These are phyloP conservation scores for Bubo bubo DNA, from an alignment of 2,113 vertebrate genomes.

Conservation along the genomic window DNA sequence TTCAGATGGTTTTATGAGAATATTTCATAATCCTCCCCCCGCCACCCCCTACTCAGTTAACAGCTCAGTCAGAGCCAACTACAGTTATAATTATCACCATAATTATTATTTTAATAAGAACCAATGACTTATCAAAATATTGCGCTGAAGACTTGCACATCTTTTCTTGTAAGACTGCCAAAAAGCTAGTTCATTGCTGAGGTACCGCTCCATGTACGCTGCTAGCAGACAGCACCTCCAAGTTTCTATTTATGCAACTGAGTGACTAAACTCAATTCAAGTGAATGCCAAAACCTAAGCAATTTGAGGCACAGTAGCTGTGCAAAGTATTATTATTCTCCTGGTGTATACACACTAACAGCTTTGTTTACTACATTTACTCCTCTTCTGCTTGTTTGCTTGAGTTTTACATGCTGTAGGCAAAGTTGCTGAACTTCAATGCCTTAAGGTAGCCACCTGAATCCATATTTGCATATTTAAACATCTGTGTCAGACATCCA, in stretches of 20 bases:
- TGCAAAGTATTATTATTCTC: conserved; percentile 49
- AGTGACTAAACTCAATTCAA: conserved; percentile 15
- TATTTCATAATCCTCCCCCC: background rate
- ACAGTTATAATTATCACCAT: conserved; percentile 56
- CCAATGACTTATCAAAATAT: conserved; percentile 70
- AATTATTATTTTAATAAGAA: conserved; percentile 77
- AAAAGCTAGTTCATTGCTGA: background rate
- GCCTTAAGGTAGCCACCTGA: background rate
- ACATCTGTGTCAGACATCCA: background rate
- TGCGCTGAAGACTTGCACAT: background rate
- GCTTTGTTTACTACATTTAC: conserved; percentile 63
- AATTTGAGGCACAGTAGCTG: conserved; percentile 31
- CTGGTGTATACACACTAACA: conserved; percentile 26
- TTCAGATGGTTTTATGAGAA: background rate
- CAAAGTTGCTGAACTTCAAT: background rate
- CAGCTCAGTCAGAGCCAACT: conserved; percentile 57
- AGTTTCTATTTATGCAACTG: background rate
- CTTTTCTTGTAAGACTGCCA: background rate
- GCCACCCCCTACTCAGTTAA: background rate
- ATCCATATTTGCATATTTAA: background rate
- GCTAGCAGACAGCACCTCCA: background rate
- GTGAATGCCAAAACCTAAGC: background rate
- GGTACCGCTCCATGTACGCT: background rate
- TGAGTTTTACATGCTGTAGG: background rate
- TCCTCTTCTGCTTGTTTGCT: conserved; percentile 13